These are phyloP conservation scores for Meteorus sp. DNA, from an alignment of 1,140 invertebrate species.

Conservation along the genomic window DNA sequence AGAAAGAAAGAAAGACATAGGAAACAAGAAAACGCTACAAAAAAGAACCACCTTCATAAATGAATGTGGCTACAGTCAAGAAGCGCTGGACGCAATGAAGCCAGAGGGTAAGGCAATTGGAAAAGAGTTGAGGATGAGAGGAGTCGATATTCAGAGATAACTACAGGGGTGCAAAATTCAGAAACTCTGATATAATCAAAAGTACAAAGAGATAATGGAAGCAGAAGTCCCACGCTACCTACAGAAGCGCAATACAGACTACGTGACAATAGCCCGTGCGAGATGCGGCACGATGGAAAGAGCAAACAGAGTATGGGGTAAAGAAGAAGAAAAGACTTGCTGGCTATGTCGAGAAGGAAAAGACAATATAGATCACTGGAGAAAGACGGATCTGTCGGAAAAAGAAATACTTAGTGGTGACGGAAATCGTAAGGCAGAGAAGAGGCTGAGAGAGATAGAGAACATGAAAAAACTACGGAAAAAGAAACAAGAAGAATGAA, in stretches of 20 bases:
- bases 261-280: neutral
- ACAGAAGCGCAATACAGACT: too few relatives aligned
- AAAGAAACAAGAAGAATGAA: too few relatives aligned
- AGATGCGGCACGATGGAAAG: neutral
- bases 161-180: neutral
- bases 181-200: neutral
- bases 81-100: neutral
- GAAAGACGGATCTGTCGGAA: conserved; percentile 55
- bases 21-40: neutral
- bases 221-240: too few relatives aligned
- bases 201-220: too few relatives aligned
- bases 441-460: too few relatives aligned
- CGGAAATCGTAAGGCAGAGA: conserved; percentile 39
- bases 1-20: neutral
- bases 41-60: neutral
- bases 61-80: neutral
- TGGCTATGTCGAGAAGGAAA: neutral
- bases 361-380: neutral
- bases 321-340: neutral
- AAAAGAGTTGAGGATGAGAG: neutral
- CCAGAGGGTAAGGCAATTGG: neutral
- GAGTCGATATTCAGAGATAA: neutral
- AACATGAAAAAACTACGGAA: too few relatives aligned
- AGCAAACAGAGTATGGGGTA: neutral
- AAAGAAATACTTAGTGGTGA: conserved; percentile 46